These are phyloP conservation scores for Australoheros scitulus DNA, from an alignment of 2,113 vertebrate species.

Conservation along the genomic window DNA sequence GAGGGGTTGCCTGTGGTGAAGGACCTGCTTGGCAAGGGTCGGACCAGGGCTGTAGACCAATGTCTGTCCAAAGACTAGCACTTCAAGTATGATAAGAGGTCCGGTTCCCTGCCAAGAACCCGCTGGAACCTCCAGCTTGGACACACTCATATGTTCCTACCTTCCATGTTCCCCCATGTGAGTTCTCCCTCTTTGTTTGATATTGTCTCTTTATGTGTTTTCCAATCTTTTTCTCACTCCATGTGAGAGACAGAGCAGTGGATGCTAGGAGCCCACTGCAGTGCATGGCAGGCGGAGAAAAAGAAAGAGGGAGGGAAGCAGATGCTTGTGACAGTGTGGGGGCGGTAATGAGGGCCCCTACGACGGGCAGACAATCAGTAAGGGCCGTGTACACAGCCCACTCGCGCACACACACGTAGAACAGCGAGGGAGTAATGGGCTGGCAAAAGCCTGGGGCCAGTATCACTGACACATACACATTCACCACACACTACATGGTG, in stretches of 20 bases:
- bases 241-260: slow-evolving; percentile 10
- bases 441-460: slow-evolving; percentile 66
- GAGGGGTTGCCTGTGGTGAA: slow-evolving; percentile 5
- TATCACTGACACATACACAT: slow-evolving; percentile 28
- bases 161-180: neutral
- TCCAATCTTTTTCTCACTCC: slow-evolving; percentile 5
- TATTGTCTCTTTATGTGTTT: neutral
- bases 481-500: slow-evolving; percentile 16
- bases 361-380: slow-evolving; percentile 65
- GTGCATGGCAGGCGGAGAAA: slow-evolving; percentile 18
- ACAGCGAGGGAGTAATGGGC: slow-evolving; percentile 71
- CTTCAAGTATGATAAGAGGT: slow-evolving; percentile 4
- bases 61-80: neutral
- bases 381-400: slow-evolving; percentile 60
- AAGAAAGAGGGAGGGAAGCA: slow-evolving; percentile 39
- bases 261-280: slow-evolving; percentile 16
- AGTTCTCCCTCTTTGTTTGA: neutral
- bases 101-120: slow-evolving; percentile 1
- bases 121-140: slow-evolving; percentile 8
- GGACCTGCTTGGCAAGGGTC: slow-evolving; percentile 13
- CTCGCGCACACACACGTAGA: slow-evolving; percentile 34
- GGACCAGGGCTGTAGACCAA: slow-evolving; percentile 11
- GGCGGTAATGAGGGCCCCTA: slow-evolving; percentile 68
- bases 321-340: slow-evolving; percentile 72
- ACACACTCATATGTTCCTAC: neutral